Evolutionary conservation across 2,113 vertebrate genomes (phyloP), one percentile per base, ranked within the genome.

Genomic region (Calidris pugnax): DNA sequence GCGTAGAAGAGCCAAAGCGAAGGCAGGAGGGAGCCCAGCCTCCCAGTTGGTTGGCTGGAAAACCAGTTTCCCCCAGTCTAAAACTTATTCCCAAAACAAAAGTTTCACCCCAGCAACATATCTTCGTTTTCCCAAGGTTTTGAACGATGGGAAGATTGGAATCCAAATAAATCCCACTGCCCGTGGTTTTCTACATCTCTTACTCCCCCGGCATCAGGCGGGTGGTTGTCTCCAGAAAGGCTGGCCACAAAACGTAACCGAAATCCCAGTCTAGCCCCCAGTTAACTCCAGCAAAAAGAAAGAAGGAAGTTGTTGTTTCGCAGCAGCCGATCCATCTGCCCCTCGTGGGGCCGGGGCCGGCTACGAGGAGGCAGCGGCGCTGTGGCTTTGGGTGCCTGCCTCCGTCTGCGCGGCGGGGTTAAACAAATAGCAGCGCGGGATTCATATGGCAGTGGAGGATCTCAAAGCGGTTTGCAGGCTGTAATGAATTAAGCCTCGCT

Each of bases 191-290:
- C 60, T 66, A 72, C 87, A 79, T 87, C 81, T 89, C 4, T 45
- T 32, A 66, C 88, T 95, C 91, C 67, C 87, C 75, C 84, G 19
- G 84, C 93, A 72, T 68, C 69, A 37, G 89, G 92, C 9, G 68
- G 69, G 87, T 57, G 57, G 69, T 87, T 96, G 96, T 97, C 97
- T 97, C 96, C 97, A 97, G 95, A 71, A 97, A 66, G 96, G 76
- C 97, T 96, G 89, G 76, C 96, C 94, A 77, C 96, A 97, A 87
- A 94, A 95, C 22, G 48, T 66, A 94, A 93, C 78, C 43, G 3
- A 95, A 91, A 96, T 95, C 95, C 85, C 93, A 91, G 68, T 28
- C 91, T 84, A 90, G 92, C 86, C 86, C 89, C 69, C 75, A 30
- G 77, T 47, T 85, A 82, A 37, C 60, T 79, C 43, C 56, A 63